These are phyloP conservation scores for Stenotaenia linearis DNA, from an alignment of 2,888 invertebrate species.

Conservation along the genomic window DNA sequence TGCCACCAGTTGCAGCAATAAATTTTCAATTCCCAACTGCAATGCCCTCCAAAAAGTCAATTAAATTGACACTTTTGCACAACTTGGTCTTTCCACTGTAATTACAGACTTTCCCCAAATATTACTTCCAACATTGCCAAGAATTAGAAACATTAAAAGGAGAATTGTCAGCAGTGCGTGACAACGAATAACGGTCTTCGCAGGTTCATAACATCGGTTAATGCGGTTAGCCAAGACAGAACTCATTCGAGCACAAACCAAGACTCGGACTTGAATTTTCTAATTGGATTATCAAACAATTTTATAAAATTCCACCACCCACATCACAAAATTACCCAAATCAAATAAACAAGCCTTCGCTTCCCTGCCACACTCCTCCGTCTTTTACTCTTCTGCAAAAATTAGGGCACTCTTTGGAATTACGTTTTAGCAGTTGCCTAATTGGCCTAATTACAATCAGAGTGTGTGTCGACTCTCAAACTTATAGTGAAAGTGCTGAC, in stretches of 20 bases:
- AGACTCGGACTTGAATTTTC: not conserved
- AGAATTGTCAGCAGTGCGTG: not conserved
- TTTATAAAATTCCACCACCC: too few relatives aligned
- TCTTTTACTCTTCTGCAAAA: too few relatives aligned
- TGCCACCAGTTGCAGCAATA: not conserved
- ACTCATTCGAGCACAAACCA: too few relatives aligned
- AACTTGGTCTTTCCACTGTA: too few relatives aligned
- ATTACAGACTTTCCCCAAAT: too few relatives aligned
- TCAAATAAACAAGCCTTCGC: not conserved
- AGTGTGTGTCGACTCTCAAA: not conserved
- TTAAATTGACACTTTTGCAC: not conserved
- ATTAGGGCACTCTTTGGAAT: not conserved
- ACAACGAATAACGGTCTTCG: not conserved
- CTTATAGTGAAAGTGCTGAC: not conserved
- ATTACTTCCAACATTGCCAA: not conserved
- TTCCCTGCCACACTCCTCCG: too few relatives aligned
- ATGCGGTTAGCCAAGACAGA: not conserved
- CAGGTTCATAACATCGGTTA: not conserved
- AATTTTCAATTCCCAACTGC: not conserved
- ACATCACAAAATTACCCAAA: not conserved
- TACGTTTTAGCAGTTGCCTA: not conserved
- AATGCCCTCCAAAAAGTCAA: not conserved
- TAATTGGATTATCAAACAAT: not conserved
- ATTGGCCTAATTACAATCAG: constrained; percentile 20
- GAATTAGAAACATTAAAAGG: not conserved